These are phyloP conservation scores for Poecilia velifera DNA, from an alignment of 2,797 vertebrate species.

Conservation along the genomic window DNA sequence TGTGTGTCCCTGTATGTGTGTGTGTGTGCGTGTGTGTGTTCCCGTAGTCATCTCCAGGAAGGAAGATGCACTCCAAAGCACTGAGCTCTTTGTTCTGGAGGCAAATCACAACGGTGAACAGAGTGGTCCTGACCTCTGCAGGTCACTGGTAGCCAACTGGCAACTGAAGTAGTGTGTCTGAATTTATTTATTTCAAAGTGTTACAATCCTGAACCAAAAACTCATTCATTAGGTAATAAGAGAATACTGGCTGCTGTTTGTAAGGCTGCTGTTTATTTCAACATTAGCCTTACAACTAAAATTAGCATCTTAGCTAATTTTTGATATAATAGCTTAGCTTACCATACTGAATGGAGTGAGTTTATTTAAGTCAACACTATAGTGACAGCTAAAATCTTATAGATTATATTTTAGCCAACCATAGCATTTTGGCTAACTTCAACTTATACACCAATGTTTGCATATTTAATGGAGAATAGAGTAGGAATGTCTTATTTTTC, in stretches of 20 bases:
- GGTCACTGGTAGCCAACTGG: conserved; percentile 58
- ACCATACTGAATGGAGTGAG: not conserved
- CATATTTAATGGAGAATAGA: not conserved
- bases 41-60: conserved; percentile 36
- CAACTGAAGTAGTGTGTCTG: conserved; percentile 19
- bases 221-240: not conserved
- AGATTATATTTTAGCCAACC: not conserved
- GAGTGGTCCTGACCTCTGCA: conserved; percentile 50
- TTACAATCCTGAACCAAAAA: conserved; percentile 7
- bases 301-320: not conserved
- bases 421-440: not conserved
- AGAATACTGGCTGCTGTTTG: not conserved
- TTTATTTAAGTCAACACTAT: not conserved
- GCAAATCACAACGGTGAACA: conserved; percentile 56
- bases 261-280: not conserved
- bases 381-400: not conserved
- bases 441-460: not conserved
- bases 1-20: conserved; percentile 18
- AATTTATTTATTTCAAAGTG: conserved; percentile 16
- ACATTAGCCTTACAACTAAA: not conserved
- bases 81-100: conserved; percentile 62
- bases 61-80: conserved; percentile 50
- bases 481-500: not conserved
- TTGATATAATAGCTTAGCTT: not conserved
- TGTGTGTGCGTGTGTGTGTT: conserved; percentile 29